Conservation (phyloP, 2,113 vertebrate genomes). For the Pterocles burchelli region DNA sequence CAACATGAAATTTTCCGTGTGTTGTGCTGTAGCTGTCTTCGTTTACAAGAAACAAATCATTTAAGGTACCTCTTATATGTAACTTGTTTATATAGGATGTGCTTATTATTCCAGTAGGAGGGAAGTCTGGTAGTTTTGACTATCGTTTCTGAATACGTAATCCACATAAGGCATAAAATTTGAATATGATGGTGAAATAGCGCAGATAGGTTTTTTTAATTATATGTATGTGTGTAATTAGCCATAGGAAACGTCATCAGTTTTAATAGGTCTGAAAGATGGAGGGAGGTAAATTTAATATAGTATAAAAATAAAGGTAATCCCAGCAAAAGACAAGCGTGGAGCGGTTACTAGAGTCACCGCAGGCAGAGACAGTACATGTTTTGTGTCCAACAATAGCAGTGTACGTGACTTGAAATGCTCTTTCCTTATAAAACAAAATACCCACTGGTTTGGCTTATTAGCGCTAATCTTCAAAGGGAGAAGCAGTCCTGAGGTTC, state of each 20-base stretch:
- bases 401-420: slow-evolving; percentile 49
- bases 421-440: slow-evolving; percentile 66
- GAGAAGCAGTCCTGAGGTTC: slow-evolving; percentile 55
- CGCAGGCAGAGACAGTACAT: not conserved
- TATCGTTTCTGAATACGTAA: not conserved
- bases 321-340: slow-evolving; percentile 4
- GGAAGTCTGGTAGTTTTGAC: not conserved
- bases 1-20: slow-evolving; percentile 44
- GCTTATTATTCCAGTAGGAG: slow-evolving; percentile 19
- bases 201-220: not conserved
- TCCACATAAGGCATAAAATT: not conserved
- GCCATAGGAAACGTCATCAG: not conserved
- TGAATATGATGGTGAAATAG: not conserved
- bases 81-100: slow-evolving; percentile 15
- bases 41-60: slow-evolving; percentile 48
- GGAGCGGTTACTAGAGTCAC: slow-evolving; percentile 17
- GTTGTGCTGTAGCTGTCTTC: slow-evolving; percentile 45
- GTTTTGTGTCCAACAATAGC: slow-evolving; percentile 65
- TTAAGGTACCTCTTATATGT: not conserved
- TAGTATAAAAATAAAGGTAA: slow-evolving; percentile 39
- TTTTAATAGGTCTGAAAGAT: not conserved
- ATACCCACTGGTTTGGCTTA: slow-evolving; percentile 73
- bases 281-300: slow-evolving; percentile 45
- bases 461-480: slow-evolving; percentile 77
- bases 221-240: not conserved